Percentiles rank a stretch among this genome's conserved stretches.
Evolutionary conservation across 2,113 vertebrate species (phyloP).

Genomic region (Microcebus lehilahytsara): DNA sequence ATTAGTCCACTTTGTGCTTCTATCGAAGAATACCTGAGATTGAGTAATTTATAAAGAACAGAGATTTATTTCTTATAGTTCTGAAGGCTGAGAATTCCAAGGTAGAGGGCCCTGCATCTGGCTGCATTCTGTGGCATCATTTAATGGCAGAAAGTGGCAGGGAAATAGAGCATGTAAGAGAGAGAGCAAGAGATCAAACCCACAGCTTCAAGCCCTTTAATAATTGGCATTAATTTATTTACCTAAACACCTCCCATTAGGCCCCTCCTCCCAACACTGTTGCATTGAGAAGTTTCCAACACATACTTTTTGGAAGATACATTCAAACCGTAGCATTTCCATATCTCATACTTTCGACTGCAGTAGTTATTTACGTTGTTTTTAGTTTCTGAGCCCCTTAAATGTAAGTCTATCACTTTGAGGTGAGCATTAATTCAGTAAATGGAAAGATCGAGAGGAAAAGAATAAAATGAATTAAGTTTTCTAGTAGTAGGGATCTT

Average conservation of each 20-base stretch:
- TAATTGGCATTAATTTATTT: background rate
- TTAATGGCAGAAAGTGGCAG: background rate
- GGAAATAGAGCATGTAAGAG: background rate
- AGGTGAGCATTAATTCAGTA: background rate
- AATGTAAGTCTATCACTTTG: background rate
- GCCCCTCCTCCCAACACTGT: background rate
- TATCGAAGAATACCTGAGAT: background rate
- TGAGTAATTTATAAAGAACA: background rate
- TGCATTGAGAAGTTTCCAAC: background rate
- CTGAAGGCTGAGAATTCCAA: background rate
- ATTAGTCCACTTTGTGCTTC: background rate
- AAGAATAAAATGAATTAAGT: background rate
- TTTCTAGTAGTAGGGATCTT: background rate
- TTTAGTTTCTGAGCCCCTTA: background rate
- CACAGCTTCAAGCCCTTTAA: background rate
- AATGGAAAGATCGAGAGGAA: background rate
- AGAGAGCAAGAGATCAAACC: background rate
- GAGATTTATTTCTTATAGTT: background rate
- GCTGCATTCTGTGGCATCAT: background rate
- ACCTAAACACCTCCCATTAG: background rate
- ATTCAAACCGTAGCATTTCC: background rate
- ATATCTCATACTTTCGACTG: background rate
- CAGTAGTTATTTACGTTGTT: background rate
- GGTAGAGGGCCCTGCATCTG: background rate
- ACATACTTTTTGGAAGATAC: background rate